Evolutionary conservation across 2,113 vertebrate species (phyloP), one percentile per base, ranked within the genome.

Genomic region (Myiagra hebetior): DNA sequence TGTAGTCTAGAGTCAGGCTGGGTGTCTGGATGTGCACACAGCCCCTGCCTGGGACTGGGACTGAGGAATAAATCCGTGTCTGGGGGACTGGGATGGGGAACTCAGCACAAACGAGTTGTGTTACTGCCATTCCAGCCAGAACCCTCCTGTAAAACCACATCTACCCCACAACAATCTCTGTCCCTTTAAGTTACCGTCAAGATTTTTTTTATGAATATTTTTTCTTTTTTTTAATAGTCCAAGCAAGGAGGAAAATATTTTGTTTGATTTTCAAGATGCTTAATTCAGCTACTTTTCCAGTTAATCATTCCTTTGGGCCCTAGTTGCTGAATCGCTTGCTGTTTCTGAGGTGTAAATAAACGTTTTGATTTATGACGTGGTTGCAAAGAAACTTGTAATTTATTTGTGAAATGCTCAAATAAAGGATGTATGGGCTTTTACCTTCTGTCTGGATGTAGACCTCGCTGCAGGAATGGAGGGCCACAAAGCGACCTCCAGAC

Each of bases 321-420:
- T 91, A 78, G 81, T 94, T 98, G 93, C 96, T 97, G 87, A 97
- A 94, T 44, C 60, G 95, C 95, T 97, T 95, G 95, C 80, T 91
- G 95, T 96, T 96, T 94, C 95, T 91, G 96, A 97, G 95, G 95
- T 97, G 89, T 95, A 98, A 97, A 97, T 97, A 95, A 96, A 97
- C 82, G 11, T 95, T 96, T 97, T 95, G 93, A 97, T 97, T 97
- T 97, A 92, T 93, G 95, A 95, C 14, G 85, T 97, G 88, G 95
- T 96, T 95, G 93, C 95, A 95, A 96, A 97, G 90, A 97, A 97
- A 97, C 94, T 92, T 98, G 97, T 97, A 97, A 97, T 96, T 97
- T 98, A 92, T 97, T 97, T 98, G 97, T 98, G 96, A 97, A 96
- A 96, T 94, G 95, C 94, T 97, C 89, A 88, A 96, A 97, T 97